These are phyloP conservation scores for Sandelia bainsii DNA, from an alignment of 2,797 vertebrate species.

Conservation along the genomic window DNA sequence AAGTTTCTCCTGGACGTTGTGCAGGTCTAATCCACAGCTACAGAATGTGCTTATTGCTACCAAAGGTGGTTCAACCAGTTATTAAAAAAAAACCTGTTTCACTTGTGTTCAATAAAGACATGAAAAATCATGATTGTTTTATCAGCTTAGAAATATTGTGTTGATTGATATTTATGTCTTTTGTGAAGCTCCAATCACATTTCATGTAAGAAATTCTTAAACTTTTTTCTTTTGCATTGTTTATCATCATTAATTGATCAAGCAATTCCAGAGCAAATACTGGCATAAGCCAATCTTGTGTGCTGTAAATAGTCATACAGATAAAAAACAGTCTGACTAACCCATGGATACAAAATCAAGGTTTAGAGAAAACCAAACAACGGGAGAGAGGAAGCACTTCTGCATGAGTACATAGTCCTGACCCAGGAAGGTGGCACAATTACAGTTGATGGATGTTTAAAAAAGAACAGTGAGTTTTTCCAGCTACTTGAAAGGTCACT, in stretches of 20 bases:
- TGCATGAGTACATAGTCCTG: not conserved
- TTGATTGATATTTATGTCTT: too few species aligned
- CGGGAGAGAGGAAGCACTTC: not conserved
- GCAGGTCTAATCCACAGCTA: too few species aligned
- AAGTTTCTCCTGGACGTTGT: too few species aligned
- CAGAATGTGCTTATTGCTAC: too few species aligned
- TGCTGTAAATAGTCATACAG: not conserved
- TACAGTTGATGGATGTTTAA: constrained; percentile 19
- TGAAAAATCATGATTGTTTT: too few species aligned
- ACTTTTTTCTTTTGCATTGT: too few species aligned
- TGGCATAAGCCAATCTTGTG: not conserved
- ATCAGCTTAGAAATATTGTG: too few species aligned
- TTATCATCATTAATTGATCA: not conserved
- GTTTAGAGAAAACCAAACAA: constrained; percentile 4
- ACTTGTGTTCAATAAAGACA: too few species aligned
- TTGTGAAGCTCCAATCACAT: too few species aligned
- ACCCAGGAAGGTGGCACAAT: constrained; percentile 3
- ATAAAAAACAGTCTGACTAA: not conserved
- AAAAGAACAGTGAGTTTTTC: constrained; percentile 2
- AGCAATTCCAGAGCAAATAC: constrained; percentile 10
- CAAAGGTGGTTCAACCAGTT: too few species aligned
- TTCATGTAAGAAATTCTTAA: too few species aligned
- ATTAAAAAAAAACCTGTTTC: too few species aligned
- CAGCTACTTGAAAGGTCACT: constrained; percentile 33
- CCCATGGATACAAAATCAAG: constrained; percentile 13